Conservation (phyloP, 1,140 invertebrate genomes). For the Drosophila eugracilis region DNA sequence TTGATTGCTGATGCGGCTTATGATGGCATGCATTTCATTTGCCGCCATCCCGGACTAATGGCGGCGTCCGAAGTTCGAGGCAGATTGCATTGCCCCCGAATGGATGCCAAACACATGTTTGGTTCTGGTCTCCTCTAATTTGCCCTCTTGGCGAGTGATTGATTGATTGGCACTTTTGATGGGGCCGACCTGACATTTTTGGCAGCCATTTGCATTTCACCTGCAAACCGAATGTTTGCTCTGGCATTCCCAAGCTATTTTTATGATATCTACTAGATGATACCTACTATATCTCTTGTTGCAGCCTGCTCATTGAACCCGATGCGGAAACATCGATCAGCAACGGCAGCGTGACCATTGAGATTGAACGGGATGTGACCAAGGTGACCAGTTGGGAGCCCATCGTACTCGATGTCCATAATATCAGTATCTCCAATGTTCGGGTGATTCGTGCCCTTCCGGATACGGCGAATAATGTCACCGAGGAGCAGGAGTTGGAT, state of each 20-base stretch:
- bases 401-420: conserved; percentile 80
- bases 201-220: conserved; percentile 53
- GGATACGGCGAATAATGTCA: conserved; percentile 7
- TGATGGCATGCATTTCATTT: conserved; percentile 61
- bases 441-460: conserved; percentile 53
- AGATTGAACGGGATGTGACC: conserved; percentile 67
- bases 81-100: conserved; percentile 47
- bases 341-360: conserved; percentile 76
- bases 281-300: conserved; percentile 10
- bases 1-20: conserved; percentile 51
- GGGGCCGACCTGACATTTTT: conserved; percentile 61
- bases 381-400: conserved; percentile 69
- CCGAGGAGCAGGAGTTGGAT: conserved; percentile 72
- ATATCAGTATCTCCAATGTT: conserved; percentile 79
- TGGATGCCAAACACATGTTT: conserved; percentile 41
- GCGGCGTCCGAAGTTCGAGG: conserved; percentile 21
- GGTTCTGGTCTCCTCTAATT: not conserved
- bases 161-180: conserved; percentile 78
- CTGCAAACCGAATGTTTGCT: conserved; percentile 26
- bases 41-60: conserved; percentile 37
- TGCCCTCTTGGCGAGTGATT: conserved; percentile 32
- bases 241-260: conserved; percentile 21
- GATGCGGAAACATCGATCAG: conserved; percentile 61
- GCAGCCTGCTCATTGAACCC: conserved; percentile 80
- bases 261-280: conserved; percentile 1